Evolutionary conservation across 1,140 invertebrate species (phyloP), one percentile per base, ranked within the genome.

Genomic region (Ostrea denselamellosa): DNA sequence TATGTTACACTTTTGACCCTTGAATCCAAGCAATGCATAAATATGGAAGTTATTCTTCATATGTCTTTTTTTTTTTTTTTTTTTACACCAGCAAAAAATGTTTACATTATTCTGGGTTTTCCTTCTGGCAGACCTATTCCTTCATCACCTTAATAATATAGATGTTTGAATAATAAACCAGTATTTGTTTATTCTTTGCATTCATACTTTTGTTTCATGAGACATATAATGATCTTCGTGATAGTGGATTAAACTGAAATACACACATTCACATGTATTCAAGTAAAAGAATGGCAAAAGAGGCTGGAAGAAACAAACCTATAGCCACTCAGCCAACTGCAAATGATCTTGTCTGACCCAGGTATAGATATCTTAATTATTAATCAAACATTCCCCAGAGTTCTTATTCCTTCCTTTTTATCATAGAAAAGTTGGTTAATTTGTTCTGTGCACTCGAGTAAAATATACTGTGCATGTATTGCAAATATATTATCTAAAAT

Each of bases 211-310:
- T 25, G 25, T 25, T 28, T 77, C 12, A 62, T 17, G 5, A 17
- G 17, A 62, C 56, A 62, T 17, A n/a, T 17, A n/a, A 62, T 62
- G 17, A 5, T 62, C n/a, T 62, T 62, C 19, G 68, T 77, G 25
- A 12, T 77, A 71, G n/a, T 71, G 65, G 65, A 71, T 77, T 77
- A 77, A 77, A 25, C 14, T 14, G 14, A 10, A 28, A 14, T 77
- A 77, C 28, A 77, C 22, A 77, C 68, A 34, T 77, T 34, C 28
- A 34, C 28, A 77, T 77, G 25, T 25, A 77, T 77, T 77, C 68
- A 5, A 14, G 28, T 34, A 17, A 77, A 28, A 34, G 4, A 14
- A 25, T 7, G 22, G 28, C 2, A 25, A 44, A 8, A 77, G 56
- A 62, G 56, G 56, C n/a, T 19, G 56, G 17, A 62, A 62, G 17